Percentiles rank a stretch among this genome's conserved stretches.
Conservation (phyloP, 37 sponge, comb jelly and placozoan genomes). For the Chondrosia reniformis region DNA sequence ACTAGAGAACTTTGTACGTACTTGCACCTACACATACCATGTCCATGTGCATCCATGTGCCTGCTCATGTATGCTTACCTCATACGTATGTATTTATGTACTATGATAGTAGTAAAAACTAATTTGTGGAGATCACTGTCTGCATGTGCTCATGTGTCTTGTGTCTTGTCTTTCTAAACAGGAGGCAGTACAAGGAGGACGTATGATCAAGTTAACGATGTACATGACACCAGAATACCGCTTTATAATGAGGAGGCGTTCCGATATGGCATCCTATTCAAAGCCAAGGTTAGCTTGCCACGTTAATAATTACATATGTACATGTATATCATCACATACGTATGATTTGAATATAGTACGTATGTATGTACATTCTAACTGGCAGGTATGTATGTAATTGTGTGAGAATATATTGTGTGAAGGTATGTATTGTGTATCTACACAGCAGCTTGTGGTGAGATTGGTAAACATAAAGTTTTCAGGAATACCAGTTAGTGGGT, state of each 20-base stretch:
- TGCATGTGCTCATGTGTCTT: too few species aligned
- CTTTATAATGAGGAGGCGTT: slow-evolving; percentile 94
- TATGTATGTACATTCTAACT: slow-evolving; percentile 3
- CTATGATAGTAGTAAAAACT: too few species aligned
- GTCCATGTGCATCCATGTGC: too few species aligned
- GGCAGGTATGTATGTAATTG: background rate
- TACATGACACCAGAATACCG: slow-evolving; percentile 75
- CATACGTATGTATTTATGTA: too few species aligned
- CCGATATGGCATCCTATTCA: slow-evolving; percentile 81
- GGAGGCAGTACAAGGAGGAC: slow-evolving; percentile 9
- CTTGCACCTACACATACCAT: too few species aligned
- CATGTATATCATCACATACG: background rate
- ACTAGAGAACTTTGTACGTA: too few species aligned
- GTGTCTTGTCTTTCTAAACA: too few species aligned
- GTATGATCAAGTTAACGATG: slow-evolving; percentile 77
- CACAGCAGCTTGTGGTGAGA: background rate
- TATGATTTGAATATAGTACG: background rate
- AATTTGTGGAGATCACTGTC: too few species aligned
- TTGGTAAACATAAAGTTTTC: background rate
- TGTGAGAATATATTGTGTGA: background rate
- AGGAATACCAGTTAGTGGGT: too few species aligned
- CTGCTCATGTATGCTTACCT: too few species aligned
- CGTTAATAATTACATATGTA: background rate
- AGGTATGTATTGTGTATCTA: background rate
- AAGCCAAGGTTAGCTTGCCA: slow-evolving; percentile 69